These are phyloP conservation scores for Protobothrops mucrosquamatus DNA, from an alignment of 2,113 vertebrate species.

Conservation along the genomic window DNA sequence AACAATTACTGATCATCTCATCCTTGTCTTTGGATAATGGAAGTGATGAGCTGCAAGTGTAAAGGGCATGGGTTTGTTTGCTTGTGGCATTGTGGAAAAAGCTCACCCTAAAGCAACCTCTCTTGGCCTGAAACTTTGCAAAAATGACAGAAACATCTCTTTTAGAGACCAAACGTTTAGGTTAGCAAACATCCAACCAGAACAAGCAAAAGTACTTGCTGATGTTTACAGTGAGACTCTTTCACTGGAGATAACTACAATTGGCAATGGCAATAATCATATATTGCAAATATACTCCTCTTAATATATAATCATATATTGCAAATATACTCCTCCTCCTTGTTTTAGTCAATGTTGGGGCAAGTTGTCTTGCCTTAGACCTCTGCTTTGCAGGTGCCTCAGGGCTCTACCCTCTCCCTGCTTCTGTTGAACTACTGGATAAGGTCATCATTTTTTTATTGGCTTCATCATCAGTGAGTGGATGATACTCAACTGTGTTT, in stretches of 20 bases:
- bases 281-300: neutral
- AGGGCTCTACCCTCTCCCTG: neutral
- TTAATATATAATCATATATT: too few species aligned
- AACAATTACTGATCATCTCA: slow-evolving; percentile 74
- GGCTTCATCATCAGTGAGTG: neutral
- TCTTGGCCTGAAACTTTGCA: slow-evolving; percentile 51
- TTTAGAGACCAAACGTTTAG: slow-evolving; percentile 52
- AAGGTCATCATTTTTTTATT: neutral
- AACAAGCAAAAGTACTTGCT: slow-evolving; percentile 20
- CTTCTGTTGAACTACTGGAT: neutral
- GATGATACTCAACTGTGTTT: neutral
- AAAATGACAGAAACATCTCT: slow-evolving; percentile 54
- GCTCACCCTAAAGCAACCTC: slow-evolving; percentile 51
- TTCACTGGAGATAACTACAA: slow-evolving; percentile 5
- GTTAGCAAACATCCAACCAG: slow-evolving; percentile 40
- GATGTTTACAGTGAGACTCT: slow-evolving; percentile 26
- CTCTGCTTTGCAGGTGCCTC: neutral
- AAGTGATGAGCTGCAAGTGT: slow-evolving; percentile 71
- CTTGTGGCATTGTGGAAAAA: slow-evolving; percentile 54
- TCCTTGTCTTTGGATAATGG: slow-evolving; percentile 73
- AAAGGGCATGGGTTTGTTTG: slow-evolving; percentile 60
- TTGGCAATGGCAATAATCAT: neutral
- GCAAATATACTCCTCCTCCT: neutral
- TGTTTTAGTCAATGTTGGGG: neutral
- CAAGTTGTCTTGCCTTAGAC: neutral